Percentiles rank a stretch among this genome's conserved stretches.
Conservation (phyloP, 2,113 vertebrate species). For the Calidris pugnax region DNA sequence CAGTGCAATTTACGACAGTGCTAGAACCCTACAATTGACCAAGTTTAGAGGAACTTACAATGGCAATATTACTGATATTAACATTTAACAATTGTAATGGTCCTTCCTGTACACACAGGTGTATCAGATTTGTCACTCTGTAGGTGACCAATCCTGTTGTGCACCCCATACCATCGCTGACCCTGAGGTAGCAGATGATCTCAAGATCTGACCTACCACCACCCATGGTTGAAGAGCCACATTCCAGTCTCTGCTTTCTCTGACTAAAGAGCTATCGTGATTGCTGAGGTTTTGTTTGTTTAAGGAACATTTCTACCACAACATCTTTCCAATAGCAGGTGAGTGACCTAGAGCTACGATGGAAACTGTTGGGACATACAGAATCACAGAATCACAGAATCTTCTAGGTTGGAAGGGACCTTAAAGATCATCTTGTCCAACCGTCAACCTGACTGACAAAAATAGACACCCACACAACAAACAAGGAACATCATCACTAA, state of each 20-base stretch:
- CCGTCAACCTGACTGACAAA: too few relatives aligned
- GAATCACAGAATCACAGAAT: too few relatives aligned
- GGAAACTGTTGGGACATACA: background rate
- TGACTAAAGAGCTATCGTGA: background rate
- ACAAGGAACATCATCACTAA: too few relatives aligned
- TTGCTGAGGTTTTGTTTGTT: background rate
- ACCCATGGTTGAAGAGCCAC: background rate
- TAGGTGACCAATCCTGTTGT: background rate
- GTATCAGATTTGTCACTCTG: background rate
- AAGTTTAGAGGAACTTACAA: background rate
- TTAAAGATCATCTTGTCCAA: too few relatives aligned
- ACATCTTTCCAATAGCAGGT: background rate
- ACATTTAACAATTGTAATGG: too few relatives aligned
- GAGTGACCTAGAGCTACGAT: background rate
- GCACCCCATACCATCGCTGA: too few relatives aligned
- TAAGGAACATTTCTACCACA: background rate
- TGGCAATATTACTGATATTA: background rate
- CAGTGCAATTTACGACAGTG: background rate
- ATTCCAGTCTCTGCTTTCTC: background rate
- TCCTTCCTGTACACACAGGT: accelerated
- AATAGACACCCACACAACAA: too few relatives aligned
- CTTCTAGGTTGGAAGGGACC: too few relatives aligned
- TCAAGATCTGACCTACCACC: background rate
- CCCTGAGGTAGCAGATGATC: background rate
- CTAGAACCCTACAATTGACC: background rate